These are phyloP conservation scores for Garra rufa DNA, from an alignment of 2,113 vertebrate genomes.

Conservation along the genomic window DNA sequence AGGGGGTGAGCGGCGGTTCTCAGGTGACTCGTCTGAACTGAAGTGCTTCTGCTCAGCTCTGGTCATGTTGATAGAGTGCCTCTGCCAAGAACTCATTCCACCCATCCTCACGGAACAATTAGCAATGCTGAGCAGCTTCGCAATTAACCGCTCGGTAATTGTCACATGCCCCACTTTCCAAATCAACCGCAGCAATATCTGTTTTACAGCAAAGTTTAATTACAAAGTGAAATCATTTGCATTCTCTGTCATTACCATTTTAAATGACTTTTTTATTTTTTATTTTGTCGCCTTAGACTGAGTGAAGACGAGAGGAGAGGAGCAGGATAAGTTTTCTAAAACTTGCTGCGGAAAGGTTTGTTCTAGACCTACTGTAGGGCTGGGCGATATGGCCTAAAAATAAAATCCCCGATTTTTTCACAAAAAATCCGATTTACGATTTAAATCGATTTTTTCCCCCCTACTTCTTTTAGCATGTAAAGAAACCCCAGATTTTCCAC, in stretches of 20 bases:
- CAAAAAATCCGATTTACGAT: no score
- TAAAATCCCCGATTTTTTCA: no score
- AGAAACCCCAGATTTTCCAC: no score
- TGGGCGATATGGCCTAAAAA: no score
- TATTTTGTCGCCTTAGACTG: conserved; percentile 47
- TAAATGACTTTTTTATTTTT: conserved; percentile 66
- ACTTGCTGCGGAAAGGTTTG: background rate
- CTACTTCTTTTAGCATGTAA: no score
- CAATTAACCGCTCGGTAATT: conserved; percentile 81
- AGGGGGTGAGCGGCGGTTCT: conserved; percentile 6
- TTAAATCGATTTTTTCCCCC: no score
- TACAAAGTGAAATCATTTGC: conserved; percentile 75
- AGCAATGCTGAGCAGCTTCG: conserved; percentile 80
- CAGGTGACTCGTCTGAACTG: conserved; percentile 37
- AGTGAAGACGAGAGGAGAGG: background rate
- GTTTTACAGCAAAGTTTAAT: conserved; percentile 82
- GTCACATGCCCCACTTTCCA: conserved; percentile 79
- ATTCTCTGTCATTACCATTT: conserved; percentile 74
- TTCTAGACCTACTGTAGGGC: no score
- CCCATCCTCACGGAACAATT: conserved; percentile 76
- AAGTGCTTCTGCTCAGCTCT: conserved; percentile 22
- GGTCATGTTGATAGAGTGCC: conserved; percentile 66
- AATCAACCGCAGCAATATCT: conserved; percentile 77
- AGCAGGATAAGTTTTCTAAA: conserved; percentile 20
- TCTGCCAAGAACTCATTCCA: conserved; percentile 72